Evolutionary conservation across 2,888 invertebrate species (phyloP).

Genomic region (Adela reaumurella): DNA sequence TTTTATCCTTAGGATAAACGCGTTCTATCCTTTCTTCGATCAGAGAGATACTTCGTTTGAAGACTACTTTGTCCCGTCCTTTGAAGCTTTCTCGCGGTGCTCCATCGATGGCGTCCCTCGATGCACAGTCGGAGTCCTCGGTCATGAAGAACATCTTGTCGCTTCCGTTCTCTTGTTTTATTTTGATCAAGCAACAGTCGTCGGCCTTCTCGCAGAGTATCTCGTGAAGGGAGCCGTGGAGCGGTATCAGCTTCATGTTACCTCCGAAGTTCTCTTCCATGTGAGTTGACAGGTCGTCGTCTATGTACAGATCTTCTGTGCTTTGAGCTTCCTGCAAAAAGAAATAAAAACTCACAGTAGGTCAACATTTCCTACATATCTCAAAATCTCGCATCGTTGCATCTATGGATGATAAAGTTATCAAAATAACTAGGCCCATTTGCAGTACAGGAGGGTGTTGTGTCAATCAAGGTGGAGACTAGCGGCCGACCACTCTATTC

Average conservation of each 20-base stretch:
- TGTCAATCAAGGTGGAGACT: no score
- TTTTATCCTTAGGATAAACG: slow-evolving; percentile 30
- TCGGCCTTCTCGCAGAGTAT: slow-evolving; percentile 43
- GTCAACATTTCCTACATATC: no score
- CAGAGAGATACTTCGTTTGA: slow-evolving; percentile 40
- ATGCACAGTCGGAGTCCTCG: slow-evolving; percentile 38
- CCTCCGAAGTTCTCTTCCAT: slow-evolving; percentile 47
- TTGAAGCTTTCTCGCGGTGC: slow-evolving; percentile 10
- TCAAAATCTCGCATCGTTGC: no score
- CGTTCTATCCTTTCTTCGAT: slow-evolving; percentile 40
- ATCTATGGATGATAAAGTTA: no score
- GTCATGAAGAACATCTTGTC: slow-evolving; percentile 41
- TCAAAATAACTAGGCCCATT: no score
- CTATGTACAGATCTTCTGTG: slow-evolving; percentile 55
- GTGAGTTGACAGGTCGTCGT: slow-evolving; percentile 48
- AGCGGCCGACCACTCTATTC: no score
- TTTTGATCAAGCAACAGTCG: slow-evolving; percentile 47
- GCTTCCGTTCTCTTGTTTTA: slow-evolving; percentile 44
- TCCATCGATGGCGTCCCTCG: slow-evolving; percentile 35
- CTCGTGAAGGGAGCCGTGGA: slow-evolving; percentile 46
- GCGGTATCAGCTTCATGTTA: slow-evolving; percentile 31
- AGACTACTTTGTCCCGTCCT: slow-evolving; percentile 34
- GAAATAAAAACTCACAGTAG: neutral
- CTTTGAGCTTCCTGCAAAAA: slow-evolving; percentile 43
- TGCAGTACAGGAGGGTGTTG: no score